Evolutionary conservation across 1,140 invertebrate species (phyloP).

Genomic region (Wasmannia auropunctata): DNA sequence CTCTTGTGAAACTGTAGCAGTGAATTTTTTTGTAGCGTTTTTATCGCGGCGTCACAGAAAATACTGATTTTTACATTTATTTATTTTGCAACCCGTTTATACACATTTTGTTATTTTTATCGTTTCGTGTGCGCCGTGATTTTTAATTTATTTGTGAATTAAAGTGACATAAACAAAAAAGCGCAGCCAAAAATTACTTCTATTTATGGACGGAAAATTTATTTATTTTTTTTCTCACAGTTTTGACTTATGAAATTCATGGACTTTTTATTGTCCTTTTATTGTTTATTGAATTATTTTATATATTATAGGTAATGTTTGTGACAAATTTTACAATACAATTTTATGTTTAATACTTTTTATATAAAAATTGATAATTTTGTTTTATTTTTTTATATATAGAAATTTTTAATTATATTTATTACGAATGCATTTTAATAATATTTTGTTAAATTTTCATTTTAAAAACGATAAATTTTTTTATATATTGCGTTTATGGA

Average conservation of each 20-base stretch:
- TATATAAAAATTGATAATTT: too few species aligned
- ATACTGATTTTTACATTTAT: constrained; percentile 4
- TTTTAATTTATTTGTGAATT: constrained; percentile 15
- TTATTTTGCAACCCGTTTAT: not conserved
- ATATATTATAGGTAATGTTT: not conserved
- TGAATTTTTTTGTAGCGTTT: not conserved
- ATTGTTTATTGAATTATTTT: not conserved
- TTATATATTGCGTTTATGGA: not conserved
- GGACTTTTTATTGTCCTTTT: too few species aligned
- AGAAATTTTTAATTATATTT: too few species aligned
- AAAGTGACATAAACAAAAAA: constrained; percentile 24
- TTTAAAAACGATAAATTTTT: too few species aligned
- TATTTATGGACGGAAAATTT: not conserved
- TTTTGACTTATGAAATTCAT: not conserved
- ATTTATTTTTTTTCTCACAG: not conserved
- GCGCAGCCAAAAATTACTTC: not conserved
- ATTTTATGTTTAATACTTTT: too few species aligned
- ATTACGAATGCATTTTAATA: too few species aligned
- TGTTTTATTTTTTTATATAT: too few species aligned
- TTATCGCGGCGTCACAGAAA: not conserved
- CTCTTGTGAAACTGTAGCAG: not conserved
- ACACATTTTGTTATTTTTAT: not conserved
- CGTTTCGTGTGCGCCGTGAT: not conserved
- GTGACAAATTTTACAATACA: not conserved
- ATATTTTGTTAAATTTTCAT: too few species aligned